Evolutionary conservation across 2,113 vertebrate species (phyloP).

Genomic region (Diphyllodes magnificus): DNA sequence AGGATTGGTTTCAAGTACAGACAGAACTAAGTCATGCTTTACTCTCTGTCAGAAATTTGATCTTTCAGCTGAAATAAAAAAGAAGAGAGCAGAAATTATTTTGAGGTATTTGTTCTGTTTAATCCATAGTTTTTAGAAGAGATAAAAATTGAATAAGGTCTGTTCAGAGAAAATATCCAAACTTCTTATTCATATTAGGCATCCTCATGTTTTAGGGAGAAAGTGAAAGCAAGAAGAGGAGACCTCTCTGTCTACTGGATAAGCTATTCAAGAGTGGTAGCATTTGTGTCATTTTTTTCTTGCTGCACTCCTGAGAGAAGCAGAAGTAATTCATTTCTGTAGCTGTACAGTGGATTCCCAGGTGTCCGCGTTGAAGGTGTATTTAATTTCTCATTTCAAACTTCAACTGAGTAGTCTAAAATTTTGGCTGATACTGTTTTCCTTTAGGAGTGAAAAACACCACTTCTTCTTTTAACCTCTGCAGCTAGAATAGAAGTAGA

Average conservation of each 20-base stretch:
- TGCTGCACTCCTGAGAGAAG: not conserved
- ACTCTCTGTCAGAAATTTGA: not conserved
- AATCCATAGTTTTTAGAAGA: not conserved
- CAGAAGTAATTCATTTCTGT: not conserved
- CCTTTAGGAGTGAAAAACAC: not conserved
- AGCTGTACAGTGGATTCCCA: not conserved
- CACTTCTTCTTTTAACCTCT: not conserved
- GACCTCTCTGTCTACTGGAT: not conserved
- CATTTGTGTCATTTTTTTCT: not conserved
- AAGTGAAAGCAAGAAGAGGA: not conserved
- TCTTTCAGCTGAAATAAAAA: not conserved
- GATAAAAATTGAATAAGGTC: not conserved
- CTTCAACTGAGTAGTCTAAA: not conserved
- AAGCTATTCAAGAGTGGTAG: not conserved
- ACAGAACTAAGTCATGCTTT: not conserved
- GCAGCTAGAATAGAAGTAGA: not conserved
- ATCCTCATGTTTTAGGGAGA: not conserved
- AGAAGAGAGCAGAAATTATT: not conserved
- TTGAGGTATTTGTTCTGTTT: not conserved
- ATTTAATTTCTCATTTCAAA: not conserved
- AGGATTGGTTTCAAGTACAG: not conserved
- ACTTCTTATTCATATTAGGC: not conserved
- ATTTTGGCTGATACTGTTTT: not conserved
- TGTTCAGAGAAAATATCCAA: not conserved
- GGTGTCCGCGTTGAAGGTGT: not conserved